Base-by-base conservation (phyloP, 2,797 vertebrate species). In the Margarornis squamiger region DNA sequence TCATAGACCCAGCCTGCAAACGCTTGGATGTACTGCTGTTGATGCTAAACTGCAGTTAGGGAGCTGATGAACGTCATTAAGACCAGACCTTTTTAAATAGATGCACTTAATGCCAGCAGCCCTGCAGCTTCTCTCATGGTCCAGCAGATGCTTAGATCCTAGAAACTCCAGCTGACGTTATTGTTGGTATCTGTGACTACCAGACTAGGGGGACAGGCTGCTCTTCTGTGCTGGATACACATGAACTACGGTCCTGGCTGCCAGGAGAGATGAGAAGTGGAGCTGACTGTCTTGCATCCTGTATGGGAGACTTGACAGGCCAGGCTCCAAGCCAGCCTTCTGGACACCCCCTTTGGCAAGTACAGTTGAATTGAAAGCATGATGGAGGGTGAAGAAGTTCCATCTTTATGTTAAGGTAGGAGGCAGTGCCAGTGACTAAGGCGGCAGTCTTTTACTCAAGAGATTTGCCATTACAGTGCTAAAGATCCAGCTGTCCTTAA, bases 321-420 rank as follows among this genome's bases (percentile, higher is more conserved):
- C 36, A 52, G 71, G n/a, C 54, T 77, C 22, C 1, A 1, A 27
- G n/a, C 23, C 74, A 90, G 66, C 17, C 21, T 62, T 61, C n/a
- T 62, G 70, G 59, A 62, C 77, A 86, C 14, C 23, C 17, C 10
- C 27, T 45, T 70, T 70, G 81, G 36, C 45, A 62, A 61, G n/a
- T 30, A 14, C 8, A 46, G 29, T 46, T 2, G 0, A 61, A 77
- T 32, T 52, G 17, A 19, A 15, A 86, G 10, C 0, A 1, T 6
- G 11, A 30, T 9, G n/a, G 13, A 89, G 5, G 22, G 10, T 0
- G 0, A 48, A 55, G 83, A 36, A 10, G 2, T 4, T 78, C 18
- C 2, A 7, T 30, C 32, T 91, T 80, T 59, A 15, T 3, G 5
- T 26, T 39, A 43, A 57, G 12, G 12, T 18, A 51, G 58, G 14